Evolutionary conservation across 2,797 vertebrate genomes (phyloP).

Genomic region (Rhodeus uyekii): DNA sequence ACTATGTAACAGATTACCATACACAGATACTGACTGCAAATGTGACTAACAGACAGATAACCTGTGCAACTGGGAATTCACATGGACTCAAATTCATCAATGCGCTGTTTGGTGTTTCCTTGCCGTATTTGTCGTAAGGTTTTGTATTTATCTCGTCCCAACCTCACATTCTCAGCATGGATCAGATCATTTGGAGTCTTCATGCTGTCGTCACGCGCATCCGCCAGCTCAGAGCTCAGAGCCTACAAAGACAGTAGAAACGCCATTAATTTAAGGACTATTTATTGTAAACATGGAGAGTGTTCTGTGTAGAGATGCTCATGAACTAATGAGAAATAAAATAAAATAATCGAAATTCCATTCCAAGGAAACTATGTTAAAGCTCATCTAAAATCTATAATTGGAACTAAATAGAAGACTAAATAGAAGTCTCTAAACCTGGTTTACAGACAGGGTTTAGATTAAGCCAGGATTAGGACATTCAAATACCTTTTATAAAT

Average conservation of each 20-base stretch:
- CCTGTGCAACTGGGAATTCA: constrained; percentile 67
- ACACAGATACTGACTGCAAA: constrained; percentile 21
- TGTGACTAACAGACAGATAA: background rate
- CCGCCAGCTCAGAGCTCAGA: constrained; percentile 90
- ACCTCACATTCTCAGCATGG: constrained; percentile 92
- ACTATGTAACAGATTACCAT: constrained; percentile 17
- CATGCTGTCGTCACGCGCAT: constrained; percentile 92
- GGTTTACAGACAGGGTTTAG: too few species aligned
- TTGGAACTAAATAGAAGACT: background rate
- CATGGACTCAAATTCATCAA: constrained; percentile 98
- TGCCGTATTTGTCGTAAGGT: constrained; percentile 96
- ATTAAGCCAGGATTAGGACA: too few species aligned
- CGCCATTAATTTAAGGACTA: background rate
- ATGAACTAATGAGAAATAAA: background rate
- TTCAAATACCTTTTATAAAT: too few species aligned
- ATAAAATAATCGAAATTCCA: background rate
- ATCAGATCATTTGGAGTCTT: constrained; percentile 95
- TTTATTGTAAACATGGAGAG: background rate
- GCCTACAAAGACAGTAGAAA: constrained; percentile 74
- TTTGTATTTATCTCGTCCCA: constrained; percentile 98
- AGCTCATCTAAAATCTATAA: background rate
- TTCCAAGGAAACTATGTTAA: background rate
- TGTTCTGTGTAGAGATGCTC: background rate
- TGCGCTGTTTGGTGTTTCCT: constrained; percentile 98
- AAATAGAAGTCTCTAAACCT: too few species aligned